A percentile compares a stretch with the other conserved stretches of the same genome.
phyloP scores from a whole-genome alignment of 1,140 invertebrate genomes.

The Mizuhopecten yessoensis region DNA sequence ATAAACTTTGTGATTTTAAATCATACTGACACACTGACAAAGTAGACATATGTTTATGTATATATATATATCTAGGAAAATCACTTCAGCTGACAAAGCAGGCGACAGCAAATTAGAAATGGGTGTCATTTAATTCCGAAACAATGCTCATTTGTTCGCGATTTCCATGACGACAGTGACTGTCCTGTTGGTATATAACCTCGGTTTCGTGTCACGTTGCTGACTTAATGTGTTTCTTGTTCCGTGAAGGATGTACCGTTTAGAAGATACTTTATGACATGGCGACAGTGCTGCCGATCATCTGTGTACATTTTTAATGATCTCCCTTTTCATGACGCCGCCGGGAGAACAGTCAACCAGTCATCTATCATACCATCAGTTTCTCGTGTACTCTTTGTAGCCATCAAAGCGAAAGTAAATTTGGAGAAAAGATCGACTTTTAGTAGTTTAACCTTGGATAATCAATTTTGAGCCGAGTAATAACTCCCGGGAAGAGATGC shows the following conservation, averaged over 20 bases:
- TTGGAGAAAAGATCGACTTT: not conserved
- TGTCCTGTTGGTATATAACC: not conserved
- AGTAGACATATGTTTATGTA: no score
- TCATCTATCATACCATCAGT: not conserved
- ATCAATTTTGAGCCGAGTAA: not conserved
- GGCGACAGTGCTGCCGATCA: not conserved
- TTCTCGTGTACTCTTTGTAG: not conserved
- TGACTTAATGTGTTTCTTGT: not conserved
- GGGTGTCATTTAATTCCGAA: not conserved
- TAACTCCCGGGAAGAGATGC: not conserved
- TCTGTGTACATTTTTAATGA: conserved; percentile 34
- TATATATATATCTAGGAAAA: not conserved
- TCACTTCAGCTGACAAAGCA: not conserved
- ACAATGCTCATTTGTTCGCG: not conserved
- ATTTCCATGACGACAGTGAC: not conserved
- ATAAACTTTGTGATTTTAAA: no score
- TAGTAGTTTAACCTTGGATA: not conserved
- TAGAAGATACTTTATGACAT: conserved; percentile 8
- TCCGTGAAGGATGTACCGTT: not conserved
- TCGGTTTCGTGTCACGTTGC: not conserved
- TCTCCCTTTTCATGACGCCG: not conserved
- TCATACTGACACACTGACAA: no score
- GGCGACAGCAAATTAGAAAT: not conserved
- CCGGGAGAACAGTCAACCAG: not conserved
- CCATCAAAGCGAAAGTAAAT: not conserved